These are phyloP conservation scores for Grallaria varia DNA, from an alignment of 2,113 vertebrate species.

Conservation along the genomic window DNA sequence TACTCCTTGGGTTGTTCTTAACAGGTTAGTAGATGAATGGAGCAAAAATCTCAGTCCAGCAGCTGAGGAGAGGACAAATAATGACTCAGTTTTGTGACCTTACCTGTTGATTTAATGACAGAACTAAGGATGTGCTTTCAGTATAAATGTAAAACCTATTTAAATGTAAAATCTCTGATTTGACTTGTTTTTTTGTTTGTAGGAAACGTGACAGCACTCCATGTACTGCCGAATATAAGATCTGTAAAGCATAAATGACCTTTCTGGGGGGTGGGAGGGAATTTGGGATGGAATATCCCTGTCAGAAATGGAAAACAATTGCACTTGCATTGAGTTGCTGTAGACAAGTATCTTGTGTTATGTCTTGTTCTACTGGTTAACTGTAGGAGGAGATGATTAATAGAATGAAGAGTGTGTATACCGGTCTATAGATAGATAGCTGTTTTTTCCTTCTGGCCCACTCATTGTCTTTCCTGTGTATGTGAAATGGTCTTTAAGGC, in stretches of 20 bases:
- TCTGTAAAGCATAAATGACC: conserved; percentile 20
- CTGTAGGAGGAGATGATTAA: neutral
- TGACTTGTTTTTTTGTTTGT: conserved; percentile 49
- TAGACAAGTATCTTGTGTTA: neutral
- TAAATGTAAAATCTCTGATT: conserved; percentile 25
- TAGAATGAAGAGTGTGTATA: neutral
- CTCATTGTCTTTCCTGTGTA: neutral
- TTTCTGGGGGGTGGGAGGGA: neutral
- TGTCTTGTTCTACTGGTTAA: neutral
- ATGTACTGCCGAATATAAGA: neutral
- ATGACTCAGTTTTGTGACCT: neutral
- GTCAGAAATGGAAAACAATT: neutral
- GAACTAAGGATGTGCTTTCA: neutral
- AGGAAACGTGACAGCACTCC: conserved; percentile 47
- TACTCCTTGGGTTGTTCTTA: neutral
- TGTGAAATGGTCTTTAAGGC: neutral
- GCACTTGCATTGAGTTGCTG: neutral
- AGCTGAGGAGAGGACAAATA: neutral
- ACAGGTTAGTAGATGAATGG: neutral
- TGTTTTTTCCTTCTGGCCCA: neutral
- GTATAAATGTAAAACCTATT: neutral
- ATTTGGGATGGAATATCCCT: neutral
- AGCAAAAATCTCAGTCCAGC: neutral
- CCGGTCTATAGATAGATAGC: neutral
- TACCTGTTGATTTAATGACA: neutral